A percentile compares a stretch with the other conserved stretches of the same genome.
Evolutionary conservation across 2,797 vertebrate species (phyloP).

Genomic region (Neosilurus mollespiculum): DNA sequence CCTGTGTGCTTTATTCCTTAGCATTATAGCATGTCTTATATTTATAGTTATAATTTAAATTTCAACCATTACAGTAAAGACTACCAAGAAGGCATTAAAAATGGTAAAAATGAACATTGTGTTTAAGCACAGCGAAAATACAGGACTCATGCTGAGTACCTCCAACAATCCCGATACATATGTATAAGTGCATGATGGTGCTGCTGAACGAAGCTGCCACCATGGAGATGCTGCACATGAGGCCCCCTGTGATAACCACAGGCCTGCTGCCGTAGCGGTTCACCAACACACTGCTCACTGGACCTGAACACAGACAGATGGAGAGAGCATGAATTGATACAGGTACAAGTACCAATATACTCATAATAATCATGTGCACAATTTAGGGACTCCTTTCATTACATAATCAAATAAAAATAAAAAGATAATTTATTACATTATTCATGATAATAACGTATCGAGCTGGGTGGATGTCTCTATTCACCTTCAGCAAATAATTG

Average conservation of each 20-base stretch:
- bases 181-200: conserved; percentile 79
- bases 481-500: no score
- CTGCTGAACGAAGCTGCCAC: conserved; percentile 76
- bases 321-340: neutral
- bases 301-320: conserved; percentile 65
- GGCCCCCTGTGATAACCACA: conserved; percentile 77
- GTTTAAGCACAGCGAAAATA: neutral
- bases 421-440: neutral
- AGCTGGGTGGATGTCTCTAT: no score
- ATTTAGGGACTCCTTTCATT: neutral
- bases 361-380: neutral
- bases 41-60: neutral
- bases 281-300: conserved; percentile 79
- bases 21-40: no score
- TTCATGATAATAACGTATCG: no score
- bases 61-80: neutral
- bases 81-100: neutral
- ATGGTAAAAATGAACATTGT: neutral
- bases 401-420: neutral
- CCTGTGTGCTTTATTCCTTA: neutral
- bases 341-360: neutral
- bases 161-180: conserved; percentile 80
- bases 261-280: conserved; percentile 79
- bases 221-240: conserved; percentile 78
- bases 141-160: conserved; percentile 62